Evolutionary conservation across 1,140 invertebrate genomes (phyloP), one percentile per base, ranked within the genome.

Genomic region (Meloidogyne chitwoodi): DNA sequence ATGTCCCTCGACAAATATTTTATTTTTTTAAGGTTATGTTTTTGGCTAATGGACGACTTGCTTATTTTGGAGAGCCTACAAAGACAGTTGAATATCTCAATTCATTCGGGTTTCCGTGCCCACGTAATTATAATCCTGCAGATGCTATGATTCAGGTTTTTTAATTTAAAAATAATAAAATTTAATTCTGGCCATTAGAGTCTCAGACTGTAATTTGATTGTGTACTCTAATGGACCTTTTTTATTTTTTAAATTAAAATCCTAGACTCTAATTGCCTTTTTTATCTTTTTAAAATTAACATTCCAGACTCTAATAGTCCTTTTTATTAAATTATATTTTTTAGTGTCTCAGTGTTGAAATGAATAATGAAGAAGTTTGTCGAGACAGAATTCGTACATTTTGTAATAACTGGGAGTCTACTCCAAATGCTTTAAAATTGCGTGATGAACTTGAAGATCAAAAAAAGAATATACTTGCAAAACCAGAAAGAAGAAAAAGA

Each of bases 81-180:
- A 71, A 86, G 10, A 79, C 83, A 19, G 68, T 87, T 31, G 64
- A 69, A 8, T 80, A 88, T 76, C 82, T 87, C 26, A 68, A 73
- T 22, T 62, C 67, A 12, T 88, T 92, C 38, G 93, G 93, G 8
- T 93, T 93, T 88, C 88, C 89, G 8, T 94, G 93, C 83, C 87
- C 87, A 11, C 65, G 69, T 56, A 81, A 88, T 5, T 93, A 90
- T 87, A 93, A 93, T 86, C 90, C 91, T 24, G 92, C 92, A 1
- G 92, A 93, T 86, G 92, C 91, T 83, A 91, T 91, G 81, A 91
- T 93, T 2, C 88, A 90, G 31, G 90, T 91, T 69, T 87, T 92
- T 29, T 31, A 12, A 14, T n/a, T n/a, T n/a, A n/a, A n/a, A n/a
- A n/a, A n/a, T n/a, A n/a, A n/a, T n/a, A n/a, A n/a, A n/a, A n/a